These are phyloP conservation scores for Oxyteleia sp. DNA, from an alignment of 2,888 invertebrate species.

Conservation along the genomic window DNA sequence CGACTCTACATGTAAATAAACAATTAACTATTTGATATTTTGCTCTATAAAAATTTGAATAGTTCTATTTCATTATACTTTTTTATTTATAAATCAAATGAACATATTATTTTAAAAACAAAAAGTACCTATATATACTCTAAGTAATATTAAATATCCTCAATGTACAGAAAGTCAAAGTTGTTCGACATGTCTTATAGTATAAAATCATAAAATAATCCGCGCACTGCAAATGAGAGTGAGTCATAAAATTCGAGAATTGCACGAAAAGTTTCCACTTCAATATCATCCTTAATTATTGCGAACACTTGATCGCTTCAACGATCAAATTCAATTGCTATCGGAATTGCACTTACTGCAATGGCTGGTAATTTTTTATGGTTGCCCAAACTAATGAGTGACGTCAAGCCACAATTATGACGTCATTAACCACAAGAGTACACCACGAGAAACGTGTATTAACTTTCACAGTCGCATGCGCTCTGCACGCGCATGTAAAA, in stretches of 20 bases:
- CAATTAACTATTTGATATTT: too few relatives aligned
- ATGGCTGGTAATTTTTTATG: not conserved
- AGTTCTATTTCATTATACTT: too few relatives aligned
- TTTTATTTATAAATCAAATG: too few relatives aligned
- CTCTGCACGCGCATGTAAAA: too few relatives aligned
- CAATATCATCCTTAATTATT: not conserved
- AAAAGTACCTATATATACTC: too few relatives aligned
- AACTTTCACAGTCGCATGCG: slow-evolving; percentile 10
- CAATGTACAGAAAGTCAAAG: too few relatives aligned
- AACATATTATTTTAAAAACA: too few relatives aligned
- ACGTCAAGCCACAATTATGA: slow-evolving; percentile 8
- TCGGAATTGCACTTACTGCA: not conserved
- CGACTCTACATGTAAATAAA: too few relatives aligned
- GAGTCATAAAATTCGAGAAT: not conserved
- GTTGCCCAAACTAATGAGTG: not conserved
- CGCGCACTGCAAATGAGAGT: not conserved
- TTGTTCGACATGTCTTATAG: too few relatives aligned
- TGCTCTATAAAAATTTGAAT: too few relatives aligned
- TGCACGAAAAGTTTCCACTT: not conserved
- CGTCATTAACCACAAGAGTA: not conserved
- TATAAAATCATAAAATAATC: too few relatives aligned
- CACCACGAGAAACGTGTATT: not conserved
- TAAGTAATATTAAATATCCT: too few relatives aligned
- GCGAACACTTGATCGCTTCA: not conserved
- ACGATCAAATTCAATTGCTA: not conserved